A percentile compares a stretch with the other conserved stretches of the same genome.
These are phyloP conservation scores for Alosa alosa DNA, from an alignment of 2,113 vertebrate genomes.

Conservation along the genomic window DNA sequence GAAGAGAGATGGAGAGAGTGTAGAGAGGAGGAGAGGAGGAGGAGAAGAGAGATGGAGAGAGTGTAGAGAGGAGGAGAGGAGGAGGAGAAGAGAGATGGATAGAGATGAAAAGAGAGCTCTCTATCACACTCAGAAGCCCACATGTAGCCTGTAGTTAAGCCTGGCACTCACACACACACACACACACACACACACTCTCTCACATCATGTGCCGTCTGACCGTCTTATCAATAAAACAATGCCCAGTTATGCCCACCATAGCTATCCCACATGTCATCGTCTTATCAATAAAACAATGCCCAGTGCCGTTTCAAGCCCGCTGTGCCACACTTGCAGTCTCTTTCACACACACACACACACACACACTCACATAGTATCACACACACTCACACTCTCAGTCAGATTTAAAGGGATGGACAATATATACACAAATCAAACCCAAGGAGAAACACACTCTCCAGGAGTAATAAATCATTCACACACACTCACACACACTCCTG, in stretches of 20 bases:
- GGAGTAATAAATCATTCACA: not conserved
- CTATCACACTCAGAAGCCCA: not conserved
- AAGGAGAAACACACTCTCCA: not conserved
- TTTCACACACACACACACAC: not conserved
- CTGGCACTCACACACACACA: not conserved
- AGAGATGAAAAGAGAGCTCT: not conserved
- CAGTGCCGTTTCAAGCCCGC: too few species aligned
- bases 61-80: not conserved
- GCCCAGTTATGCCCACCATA: too few species aligned
- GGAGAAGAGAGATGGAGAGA: not conserved
- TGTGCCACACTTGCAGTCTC: not conserved
- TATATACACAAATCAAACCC: not conserved
- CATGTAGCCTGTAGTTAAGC: too few species aligned
- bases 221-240: too few species aligned
- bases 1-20: not conserved
- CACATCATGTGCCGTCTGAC: not conserved
- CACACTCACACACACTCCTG: not conserved
- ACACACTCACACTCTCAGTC: not conserved
- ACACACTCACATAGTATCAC: not conserved
- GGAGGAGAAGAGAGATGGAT: not conserved
- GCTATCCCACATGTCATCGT: too few species aligned
- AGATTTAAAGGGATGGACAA: not conserved
- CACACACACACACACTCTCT: too few species aligned
- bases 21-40: not conserved
- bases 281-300: too few species aligned